Evolutionary conservation across 1,140 invertebrate species (phyloP).

Genomic region (Drosophila aff.): DNA sequence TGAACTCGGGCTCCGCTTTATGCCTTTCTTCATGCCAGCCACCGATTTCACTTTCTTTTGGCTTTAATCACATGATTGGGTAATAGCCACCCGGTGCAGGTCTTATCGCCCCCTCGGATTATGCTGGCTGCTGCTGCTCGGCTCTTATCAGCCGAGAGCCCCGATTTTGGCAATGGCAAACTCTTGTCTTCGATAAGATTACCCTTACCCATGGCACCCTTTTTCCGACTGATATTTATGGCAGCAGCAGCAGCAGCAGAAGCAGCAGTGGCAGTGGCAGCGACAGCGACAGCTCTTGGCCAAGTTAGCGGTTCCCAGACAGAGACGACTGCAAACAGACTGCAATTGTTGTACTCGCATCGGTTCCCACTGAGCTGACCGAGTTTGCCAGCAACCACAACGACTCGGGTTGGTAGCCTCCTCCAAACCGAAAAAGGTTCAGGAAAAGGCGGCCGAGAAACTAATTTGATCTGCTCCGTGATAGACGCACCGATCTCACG

Average conservation of each 20-base stretch:
- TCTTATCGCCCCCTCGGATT: constrained; percentile 48
- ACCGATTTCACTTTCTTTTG: constrained; percentile 61
- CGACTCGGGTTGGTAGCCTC: not conserved
- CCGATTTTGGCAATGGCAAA: constrained; percentile 38
- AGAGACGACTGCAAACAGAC: constrained; percentile 33
- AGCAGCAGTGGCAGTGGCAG: not conserved
- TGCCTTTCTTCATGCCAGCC: constrained; percentile 30
- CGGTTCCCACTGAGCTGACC: constrained; percentile 59
- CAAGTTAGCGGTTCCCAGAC: constrained; percentile 12
- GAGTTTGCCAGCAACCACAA: constrained; percentile 48
- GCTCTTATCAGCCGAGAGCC: constrained; percentile 25
- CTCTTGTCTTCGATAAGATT: constrained; percentile 38
- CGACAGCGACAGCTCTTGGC: constrained; percentile 21
- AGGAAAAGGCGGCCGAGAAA: constrained; percentile 34
- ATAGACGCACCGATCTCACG: constrained; percentile 71
- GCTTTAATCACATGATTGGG: constrained; percentile 70
- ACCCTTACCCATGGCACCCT: constrained; percentile 18
- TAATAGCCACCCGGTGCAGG: constrained; percentile 53
- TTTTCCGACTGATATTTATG: constrained; percentile 30
- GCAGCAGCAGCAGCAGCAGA: not conserved
- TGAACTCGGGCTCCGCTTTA: constrained; percentile 56
- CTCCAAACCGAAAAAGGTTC: constrained; percentile 34
- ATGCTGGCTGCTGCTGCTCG: constrained; percentile 25
- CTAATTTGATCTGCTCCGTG: constrained; percentile 67
- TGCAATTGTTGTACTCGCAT: constrained; percentile 45